Evolutionary conservation across 2,113 vertebrate species (phyloP).

Genomic region (Nycticorax nycticorax): DNA sequence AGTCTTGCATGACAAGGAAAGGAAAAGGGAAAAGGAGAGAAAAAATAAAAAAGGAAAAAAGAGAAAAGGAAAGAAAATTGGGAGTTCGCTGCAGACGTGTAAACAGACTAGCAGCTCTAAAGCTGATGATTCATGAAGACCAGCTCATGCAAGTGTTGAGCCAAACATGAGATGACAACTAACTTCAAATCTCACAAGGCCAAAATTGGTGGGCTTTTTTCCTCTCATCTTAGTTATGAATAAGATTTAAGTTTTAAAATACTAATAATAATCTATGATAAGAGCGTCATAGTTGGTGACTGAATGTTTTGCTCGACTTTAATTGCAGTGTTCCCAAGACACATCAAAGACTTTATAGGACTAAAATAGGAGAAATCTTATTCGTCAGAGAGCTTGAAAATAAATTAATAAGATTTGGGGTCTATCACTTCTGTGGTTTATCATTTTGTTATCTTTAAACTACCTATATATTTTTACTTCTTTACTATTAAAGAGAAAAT

Average conservation of each 20-base stretch:
- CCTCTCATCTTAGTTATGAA: neutral
- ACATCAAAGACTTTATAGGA: neutral
- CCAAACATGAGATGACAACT: neutral
- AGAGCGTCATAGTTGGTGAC: neutral
- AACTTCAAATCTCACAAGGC: neutral
- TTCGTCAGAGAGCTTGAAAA: neutral
- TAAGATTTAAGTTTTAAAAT: neutral
- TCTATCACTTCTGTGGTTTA: neutral
- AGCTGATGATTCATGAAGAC: neutral
- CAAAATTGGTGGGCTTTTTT: neutral
- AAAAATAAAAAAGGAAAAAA: too few species aligned
- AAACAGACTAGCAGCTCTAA: neutral
- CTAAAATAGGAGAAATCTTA: neutral
- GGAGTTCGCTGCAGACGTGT: neutral
- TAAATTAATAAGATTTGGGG: neutral
- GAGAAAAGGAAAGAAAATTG: neutral
- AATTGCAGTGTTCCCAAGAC: neutral
- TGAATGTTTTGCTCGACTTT: neutral
- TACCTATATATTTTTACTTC: neutral
- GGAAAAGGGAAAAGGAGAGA: too few species aligned
- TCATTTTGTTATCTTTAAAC: neutral
- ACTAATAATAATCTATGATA: neutral
- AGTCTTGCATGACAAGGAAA: neutral
- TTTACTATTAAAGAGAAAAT: neutral
- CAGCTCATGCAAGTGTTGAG: neutral